Base-by-base conservation (phyloP, 2,888 invertebrate species). In the Melanostoma scalare region DNA sequence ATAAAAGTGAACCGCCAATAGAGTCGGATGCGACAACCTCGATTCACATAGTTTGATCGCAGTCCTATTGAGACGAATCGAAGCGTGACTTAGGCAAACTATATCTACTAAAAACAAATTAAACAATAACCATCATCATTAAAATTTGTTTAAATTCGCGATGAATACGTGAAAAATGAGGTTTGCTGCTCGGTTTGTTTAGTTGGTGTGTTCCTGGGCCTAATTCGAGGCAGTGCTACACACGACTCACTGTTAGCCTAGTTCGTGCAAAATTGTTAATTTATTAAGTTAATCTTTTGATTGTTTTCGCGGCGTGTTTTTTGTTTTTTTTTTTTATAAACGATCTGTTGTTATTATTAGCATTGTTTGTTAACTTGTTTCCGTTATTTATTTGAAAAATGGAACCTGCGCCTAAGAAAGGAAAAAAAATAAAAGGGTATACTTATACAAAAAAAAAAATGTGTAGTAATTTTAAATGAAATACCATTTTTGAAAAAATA, bases 81-180 rank as follows among this genome's bases (percentile, higher is more conserved):
- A 84, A 78, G 74, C 84, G 78, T 78, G 78, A 84, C 82, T 84
- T 78, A 60, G 38, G 46, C 40, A 67, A 20, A 40, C 9, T 61
- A 50, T 46, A n/a, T n/a, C n/a, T n/a, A 55, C 35, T 42, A 69
- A 58, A 33, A 35, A 55, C 63, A 65, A 50, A 50, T 38, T 38
- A 55, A 71, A 73, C 52, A 67, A 68, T 33, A 67, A 77, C 65
- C 46, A 53, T 36, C 56, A 78, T 69, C 67, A 20, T 20, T 20
- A 20, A 67, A 74, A 68, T 71, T 78, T 60, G 58, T 74, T 84
- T 74, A 36, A 20, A 74, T 50, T 60, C 55, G 55, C 74, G 65
- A 78, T 60, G 55, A 74, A 53, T 60, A 74, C 52, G 84, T 78
- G 84, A 74, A 78, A 65, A 84, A 74, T 77, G 68, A 65, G 58